phyloP scores from a whole-genome alignment of 2,113 vertebrate genomes.

The Scopus umbretta region DNA sequence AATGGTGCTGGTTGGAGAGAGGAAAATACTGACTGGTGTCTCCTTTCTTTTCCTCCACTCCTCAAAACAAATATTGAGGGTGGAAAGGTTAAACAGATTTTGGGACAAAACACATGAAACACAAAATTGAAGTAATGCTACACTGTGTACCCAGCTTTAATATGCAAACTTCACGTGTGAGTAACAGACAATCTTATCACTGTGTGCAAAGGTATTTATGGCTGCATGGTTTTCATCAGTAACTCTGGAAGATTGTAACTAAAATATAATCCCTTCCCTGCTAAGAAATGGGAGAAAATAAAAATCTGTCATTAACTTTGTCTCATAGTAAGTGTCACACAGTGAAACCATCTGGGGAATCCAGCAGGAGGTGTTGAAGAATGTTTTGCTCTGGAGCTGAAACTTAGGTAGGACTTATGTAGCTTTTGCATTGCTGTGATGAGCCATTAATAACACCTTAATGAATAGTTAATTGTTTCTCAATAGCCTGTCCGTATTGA shows the following conservation, averaged over 20 bases:
- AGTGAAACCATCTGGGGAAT: background rate
- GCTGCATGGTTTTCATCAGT: background rate
- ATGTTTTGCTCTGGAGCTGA: background rate
- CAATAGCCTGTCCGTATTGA: background rate
- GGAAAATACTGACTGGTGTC: background rate
- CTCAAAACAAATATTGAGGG: constrained; percentile 1
- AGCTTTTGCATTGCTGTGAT: background rate
- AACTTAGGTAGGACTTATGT: background rate
- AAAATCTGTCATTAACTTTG: background rate
- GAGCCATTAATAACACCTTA: background rate
- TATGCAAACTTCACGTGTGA: background rate
- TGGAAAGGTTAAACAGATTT: constrained; percentile 27
- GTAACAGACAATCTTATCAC: background rate
- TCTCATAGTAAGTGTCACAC: background rate
- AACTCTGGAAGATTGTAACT: background rate
- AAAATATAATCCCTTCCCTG: background rate
- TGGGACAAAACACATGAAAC: background rate
- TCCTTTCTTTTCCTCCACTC: background rate
- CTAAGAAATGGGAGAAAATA: background rate
- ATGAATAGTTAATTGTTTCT: background rate
- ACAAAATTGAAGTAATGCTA: background rate
- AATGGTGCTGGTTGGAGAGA: background rate
- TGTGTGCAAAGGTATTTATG: background rate
- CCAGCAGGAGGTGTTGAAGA: background rate
- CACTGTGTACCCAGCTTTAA: background rate